Evolutionary conservation across 92 coral and sea anemone species (phyloP), one percentile per base, ranked within the genome.

Genomic region (Palythoa heliodiscus): DNA sequence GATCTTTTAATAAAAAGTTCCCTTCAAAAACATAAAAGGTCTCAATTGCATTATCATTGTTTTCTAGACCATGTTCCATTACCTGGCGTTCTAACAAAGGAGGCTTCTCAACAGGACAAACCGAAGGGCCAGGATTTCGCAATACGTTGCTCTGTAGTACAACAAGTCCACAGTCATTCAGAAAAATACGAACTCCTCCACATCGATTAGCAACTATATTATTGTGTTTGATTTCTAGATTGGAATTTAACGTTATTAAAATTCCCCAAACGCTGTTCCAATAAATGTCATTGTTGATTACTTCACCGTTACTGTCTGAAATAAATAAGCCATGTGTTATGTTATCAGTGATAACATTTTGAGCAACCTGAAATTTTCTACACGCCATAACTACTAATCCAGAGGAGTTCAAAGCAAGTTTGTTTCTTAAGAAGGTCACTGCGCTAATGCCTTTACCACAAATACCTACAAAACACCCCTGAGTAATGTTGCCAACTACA

Each of bases 81-180:
- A 61, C 53, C 17, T 60, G 29, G 11, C 60, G 35, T 64, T 78
- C 83, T 39, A 61, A 19, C 13, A 16, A 39, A 1, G 72, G 83
- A 7, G 72, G 83, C 5, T 1, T 16, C 48, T 23, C 23, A 11
- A 47, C 52, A 9, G 83, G 83, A 40, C 20, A 58, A 39, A 78
- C n/a, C 4, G 83, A 20, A 43, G 83, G 71, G 9, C 83, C 83
- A 20, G 29, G 1, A 58, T 78, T 78, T 2, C 50, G 14, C 37
- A 61, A 19, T 10, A 35, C 17, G 15, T 78, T 78, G 71, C 61
- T 78, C 57, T 60, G 52, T 24, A 78, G 24, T 6, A 55, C 61
- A 22, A 78, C 83, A 78, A 78, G 11, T 5, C 83, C 83, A n/a
- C n/a, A n/a, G 54, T 24, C 71, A 64, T 78, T 78, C 19, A 78